These are phyloP conservation scores for Brachypterus glaber DNA, from an alignment of 2,888 invertebrate species.

Conservation along the genomic window DNA sequence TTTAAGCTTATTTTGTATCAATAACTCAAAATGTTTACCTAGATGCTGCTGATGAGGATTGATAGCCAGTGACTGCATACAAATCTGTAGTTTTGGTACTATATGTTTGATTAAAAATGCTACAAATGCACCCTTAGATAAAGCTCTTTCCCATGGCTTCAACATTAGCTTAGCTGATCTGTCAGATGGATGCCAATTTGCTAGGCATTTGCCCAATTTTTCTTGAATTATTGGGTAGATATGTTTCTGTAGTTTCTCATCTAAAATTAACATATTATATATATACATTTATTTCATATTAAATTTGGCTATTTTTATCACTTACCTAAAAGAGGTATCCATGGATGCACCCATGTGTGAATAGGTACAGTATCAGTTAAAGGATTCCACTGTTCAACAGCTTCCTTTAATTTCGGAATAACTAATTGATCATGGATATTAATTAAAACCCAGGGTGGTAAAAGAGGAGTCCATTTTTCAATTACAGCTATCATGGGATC, in stretches of 20 bases:
- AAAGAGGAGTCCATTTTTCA: slow-evolving; percentile 67
- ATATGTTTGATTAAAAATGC: slow-evolving; percentile 79
- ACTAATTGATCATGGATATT: slow-evolving; percentile 76
- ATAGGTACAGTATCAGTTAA: slow-evolving; percentile 89
- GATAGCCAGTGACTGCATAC: slow-evolving; percentile 53
- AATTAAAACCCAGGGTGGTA: slow-evolving; percentile 76
- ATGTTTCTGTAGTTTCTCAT: slow-evolving; percentile 34
- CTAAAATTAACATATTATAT: slow-evolving; percentile 23
- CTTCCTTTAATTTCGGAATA: slow-evolving; percentile 61
- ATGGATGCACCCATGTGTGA: slow-evolving; percentile 95
- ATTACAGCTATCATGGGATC: slow-evolving; percentile 70
- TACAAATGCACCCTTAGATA: slow-evolving; percentile 59
- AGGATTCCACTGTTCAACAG: slow-evolving; percentile 91
- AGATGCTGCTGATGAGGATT: slow-evolving; percentile 66
- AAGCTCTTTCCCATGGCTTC: slow-evolving; percentile 73
- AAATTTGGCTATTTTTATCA: no score
- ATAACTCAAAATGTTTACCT: slow-evolving; percentile 36
- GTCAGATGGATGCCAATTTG: slow-evolving; percentile 95
- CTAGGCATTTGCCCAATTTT: slow-evolving; percentile 78
- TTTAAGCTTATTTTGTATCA: no score
- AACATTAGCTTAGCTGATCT: slow-evolving; percentile 85
- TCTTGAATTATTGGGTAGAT: slow-evolving; percentile 88
- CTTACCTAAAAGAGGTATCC: slow-evolving; percentile 76
- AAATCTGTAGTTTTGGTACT: slow-evolving; percentile 75
- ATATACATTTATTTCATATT: background rate